Evolutionary conservation across 1,140 invertebrate genomes (phyloP).

Genomic region (Apis dorsata): DNA sequence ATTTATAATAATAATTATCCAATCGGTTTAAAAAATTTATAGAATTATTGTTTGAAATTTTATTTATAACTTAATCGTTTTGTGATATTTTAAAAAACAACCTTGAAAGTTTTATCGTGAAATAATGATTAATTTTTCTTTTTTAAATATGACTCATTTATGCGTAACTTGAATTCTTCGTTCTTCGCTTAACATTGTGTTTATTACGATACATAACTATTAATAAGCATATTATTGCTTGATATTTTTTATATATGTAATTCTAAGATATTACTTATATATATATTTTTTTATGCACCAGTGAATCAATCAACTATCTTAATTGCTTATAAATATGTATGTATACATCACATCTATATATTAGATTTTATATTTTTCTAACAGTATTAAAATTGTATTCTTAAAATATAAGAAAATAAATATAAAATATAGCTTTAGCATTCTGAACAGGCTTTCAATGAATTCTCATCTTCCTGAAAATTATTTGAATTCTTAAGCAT

Average conservation of each 20-base stretch:
- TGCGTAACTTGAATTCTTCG: background rate
- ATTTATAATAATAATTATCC: too few relatives aligned
- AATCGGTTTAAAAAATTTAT: too few relatives aligned
- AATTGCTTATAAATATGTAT: too few relatives aligned
- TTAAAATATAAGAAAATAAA: background rate
- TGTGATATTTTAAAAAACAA: background rate
- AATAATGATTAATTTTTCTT: conserved; percentile 1
- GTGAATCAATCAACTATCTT: too few relatives aligned
- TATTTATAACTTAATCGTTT: background rate
- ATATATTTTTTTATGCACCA: too few relatives aligned
- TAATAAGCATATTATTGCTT: too few relatives aligned
- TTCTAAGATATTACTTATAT: too few relatives aligned
- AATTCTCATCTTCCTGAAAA: background rate
- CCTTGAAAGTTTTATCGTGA: background rate
- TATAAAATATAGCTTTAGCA: background rate
- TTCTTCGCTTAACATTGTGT: too few relatives aligned
- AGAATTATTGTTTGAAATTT: too few relatives aligned
- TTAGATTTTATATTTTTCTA: too few relatives aligned
- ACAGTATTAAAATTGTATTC: background rate
- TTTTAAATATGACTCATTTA: background rate
- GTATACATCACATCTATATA: background rate
- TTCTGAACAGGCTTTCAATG: background rate
- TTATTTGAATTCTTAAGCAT: background rate
- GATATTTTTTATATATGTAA: too few relatives aligned
- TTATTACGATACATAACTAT: too few relatives aligned